Evolutionary conservation across 2,113 vertebrate genomes (phyloP).

Genomic region (Oncorhynchus gorbuscha): DNA sequence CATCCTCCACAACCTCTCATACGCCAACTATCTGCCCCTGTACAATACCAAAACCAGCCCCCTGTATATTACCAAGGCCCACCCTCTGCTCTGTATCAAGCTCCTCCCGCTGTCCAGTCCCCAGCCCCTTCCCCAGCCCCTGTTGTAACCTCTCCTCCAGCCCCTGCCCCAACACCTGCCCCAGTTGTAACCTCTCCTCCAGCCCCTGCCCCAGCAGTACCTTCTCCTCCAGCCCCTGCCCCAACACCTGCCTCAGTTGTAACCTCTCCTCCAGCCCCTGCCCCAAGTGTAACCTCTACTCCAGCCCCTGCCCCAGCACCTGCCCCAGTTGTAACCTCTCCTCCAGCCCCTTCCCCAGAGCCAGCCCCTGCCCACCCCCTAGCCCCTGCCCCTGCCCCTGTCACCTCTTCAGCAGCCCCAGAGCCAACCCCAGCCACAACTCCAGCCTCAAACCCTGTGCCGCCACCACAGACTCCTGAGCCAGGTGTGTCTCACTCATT

Average conservation of each 20-base stretch:
- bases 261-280: background rate
- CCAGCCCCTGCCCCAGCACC: background rate
- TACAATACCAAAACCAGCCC: background rate
- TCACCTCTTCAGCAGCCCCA: background rate
- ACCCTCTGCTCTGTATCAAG: background rate
- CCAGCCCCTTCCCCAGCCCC: background rate
- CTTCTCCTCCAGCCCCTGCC: background rate
- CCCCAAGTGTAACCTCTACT: background rate
- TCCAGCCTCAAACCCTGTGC: background rate
- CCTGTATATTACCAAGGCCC: background rate
- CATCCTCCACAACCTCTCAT: constrained; percentile 9
- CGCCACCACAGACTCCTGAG: constrained; percentile 1
- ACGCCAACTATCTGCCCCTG: constrained; percentile 22
- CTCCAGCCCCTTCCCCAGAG: background rate
- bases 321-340: background rate
- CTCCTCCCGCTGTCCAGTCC: background rate
- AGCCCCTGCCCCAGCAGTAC: background rate
- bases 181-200: background rate
- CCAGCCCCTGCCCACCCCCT: background rate
- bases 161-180: background rate
- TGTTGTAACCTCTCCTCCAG: background rate
- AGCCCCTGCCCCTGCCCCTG: background rate
- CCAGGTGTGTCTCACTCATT: constrained; percentile 9
- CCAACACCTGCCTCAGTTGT: background rate
- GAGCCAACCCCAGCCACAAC: background rate